A percentile compares a stretch with the other conserved stretches of the same genome.
Evolutionary conservation across 2,113 vertebrate genomes (phyloP).

Genomic region (rabbit (Oryctolagus cuniculus)): DNA sequence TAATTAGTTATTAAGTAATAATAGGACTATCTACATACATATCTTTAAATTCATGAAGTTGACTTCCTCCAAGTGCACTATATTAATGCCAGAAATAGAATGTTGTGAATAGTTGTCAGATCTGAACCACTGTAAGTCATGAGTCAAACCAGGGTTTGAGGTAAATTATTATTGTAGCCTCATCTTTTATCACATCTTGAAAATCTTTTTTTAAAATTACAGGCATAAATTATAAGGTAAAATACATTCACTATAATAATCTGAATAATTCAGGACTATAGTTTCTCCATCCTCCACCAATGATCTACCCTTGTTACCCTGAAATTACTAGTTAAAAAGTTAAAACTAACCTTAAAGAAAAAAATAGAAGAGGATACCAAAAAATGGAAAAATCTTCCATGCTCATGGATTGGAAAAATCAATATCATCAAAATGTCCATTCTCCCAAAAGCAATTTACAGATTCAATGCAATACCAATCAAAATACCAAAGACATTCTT

Average conservation of each 20-base stretch:
- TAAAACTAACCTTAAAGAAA: too few relatives aligned
- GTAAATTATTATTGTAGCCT: background rate
- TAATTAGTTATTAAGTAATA: conserved; percentile 52
- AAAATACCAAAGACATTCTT: too few relatives aligned
- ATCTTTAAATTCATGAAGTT: background rate
- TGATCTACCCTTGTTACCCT: background rate
- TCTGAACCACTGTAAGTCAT: conserved; percentile 44
- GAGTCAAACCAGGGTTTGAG: conserved; percentile 33
- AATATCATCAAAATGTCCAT: too few relatives aligned
- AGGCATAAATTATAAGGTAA: conserved; percentile 61
- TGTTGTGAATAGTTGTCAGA: background rate
- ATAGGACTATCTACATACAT: background rate
- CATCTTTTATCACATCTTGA: background rate
- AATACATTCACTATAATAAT: conserved; percentile 44
- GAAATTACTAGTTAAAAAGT: conserved; percentile 58
- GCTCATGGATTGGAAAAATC: too few relatives aligned
- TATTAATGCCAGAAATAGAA: conserved; percentile 53
- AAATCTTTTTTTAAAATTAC: conserved; percentile 23
- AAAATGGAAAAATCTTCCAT: too few relatives aligned
- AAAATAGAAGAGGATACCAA: too few relatives aligned
- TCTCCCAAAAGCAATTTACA: too few relatives aligned
- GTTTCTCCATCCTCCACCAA: background rate
- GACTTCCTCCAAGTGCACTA: background rate
- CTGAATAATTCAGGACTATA: conserved; percentile 49
- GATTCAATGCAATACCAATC: too few relatives aligned